A percentile compares a stretch with the other conserved stretches of the same genome.
phyloP scores from a whole-genome alignment of 1,140 invertebrate genomes.

The Amyelois transitella region DNA sequence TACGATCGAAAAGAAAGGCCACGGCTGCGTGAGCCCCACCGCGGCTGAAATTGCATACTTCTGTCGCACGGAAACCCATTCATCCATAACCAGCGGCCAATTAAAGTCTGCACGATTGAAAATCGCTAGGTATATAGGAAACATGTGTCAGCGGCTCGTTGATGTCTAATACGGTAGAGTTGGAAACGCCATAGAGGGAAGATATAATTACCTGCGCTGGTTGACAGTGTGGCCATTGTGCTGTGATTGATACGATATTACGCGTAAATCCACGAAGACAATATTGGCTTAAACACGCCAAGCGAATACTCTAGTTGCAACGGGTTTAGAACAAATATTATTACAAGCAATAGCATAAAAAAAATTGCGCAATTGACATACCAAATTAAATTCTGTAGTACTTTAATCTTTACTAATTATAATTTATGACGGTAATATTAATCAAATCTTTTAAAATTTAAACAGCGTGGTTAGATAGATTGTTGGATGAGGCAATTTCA shows the following conservation, averaged over 20 bases:
- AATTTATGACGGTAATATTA: no score
- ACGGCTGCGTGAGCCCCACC: conserved; percentile 32
- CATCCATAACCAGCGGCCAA: conserved; percentile 16
- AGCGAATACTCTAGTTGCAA: no score
- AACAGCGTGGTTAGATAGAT: no score
- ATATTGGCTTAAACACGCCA: not conserved
- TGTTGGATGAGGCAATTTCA: no score
- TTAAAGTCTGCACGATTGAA: not conserved
- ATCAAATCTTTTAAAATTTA: no score
- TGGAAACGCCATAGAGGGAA: not conserved
- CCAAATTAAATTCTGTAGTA: no score
- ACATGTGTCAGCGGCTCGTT: not conserved
- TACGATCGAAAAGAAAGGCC: conserved; percentile 46
- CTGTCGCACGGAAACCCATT: conserved; percentile 3
- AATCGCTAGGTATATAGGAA: not conserved
- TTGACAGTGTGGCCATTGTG: not conserved
- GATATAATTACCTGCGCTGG: not conserved
- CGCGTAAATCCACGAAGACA: not conserved
- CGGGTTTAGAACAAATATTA: no score
- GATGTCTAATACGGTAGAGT: not conserved
- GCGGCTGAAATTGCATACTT: conserved; percentile 18
- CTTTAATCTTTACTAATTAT: no score
- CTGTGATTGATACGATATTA: not conserved
- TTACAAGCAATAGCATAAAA: no score
- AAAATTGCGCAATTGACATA: no score